A percentile compares a stretch with the other conserved stretches of the same genome.
Evolutionary conservation across 2,888 invertebrate species (phyloP).

Genomic region (Acrobasis suavella): DNA sequence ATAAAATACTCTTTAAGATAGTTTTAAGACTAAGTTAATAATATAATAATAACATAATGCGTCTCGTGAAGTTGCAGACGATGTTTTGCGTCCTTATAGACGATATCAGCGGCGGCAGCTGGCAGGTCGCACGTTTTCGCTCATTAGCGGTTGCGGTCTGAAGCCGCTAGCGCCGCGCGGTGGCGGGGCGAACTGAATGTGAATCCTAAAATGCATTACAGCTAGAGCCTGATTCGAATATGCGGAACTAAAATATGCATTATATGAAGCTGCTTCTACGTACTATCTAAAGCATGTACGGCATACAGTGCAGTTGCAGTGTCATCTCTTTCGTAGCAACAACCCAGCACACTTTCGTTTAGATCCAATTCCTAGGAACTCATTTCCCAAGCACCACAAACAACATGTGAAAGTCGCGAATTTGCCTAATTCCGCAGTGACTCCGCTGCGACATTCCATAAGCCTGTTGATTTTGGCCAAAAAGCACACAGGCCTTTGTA

Average conservation of each 20-base stretch:
- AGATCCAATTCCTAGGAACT: neutral
- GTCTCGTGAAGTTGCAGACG: slow-evolving; percentile 9
- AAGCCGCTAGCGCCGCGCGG: slow-evolving; percentile 2
- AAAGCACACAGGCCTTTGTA: too few relatives aligned
- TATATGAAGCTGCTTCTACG: neutral
- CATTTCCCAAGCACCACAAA: slow-evolving; percentile 4
- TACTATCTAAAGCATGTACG: neutral
- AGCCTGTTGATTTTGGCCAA: too few relatives aligned
- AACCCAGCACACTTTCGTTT: neutral
- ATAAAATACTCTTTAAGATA: too few relatives aligned
- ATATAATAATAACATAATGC: too few relatives aligned
- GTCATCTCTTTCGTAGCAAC: too few relatives aligned
- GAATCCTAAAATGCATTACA: slow-evolving; percentile 5
- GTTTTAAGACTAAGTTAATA: slow-evolving; percentile 1
- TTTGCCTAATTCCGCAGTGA: slow-evolving; percentile 14
- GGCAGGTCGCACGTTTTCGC: slow-evolving; percentile 17
- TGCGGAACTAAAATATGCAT: neutral
- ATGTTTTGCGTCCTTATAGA: slow-evolving; percentile 19
- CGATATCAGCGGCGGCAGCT: slow-evolving; percentile 17
- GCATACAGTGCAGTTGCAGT: too few relatives aligned
- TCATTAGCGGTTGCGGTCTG: slow-evolving; percentile 23
- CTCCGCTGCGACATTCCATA: too few relatives aligned
- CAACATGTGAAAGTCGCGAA: slow-evolving; percentile 15
- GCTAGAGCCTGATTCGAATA: neutral
- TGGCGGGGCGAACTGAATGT: slow-evolving; percentile 6